A percentile compares a stretch with the other conserved stretches of the same genome.
Conservation (phyloP, 2,113 vertebrate genomes). For the Mola mola region DNA sequence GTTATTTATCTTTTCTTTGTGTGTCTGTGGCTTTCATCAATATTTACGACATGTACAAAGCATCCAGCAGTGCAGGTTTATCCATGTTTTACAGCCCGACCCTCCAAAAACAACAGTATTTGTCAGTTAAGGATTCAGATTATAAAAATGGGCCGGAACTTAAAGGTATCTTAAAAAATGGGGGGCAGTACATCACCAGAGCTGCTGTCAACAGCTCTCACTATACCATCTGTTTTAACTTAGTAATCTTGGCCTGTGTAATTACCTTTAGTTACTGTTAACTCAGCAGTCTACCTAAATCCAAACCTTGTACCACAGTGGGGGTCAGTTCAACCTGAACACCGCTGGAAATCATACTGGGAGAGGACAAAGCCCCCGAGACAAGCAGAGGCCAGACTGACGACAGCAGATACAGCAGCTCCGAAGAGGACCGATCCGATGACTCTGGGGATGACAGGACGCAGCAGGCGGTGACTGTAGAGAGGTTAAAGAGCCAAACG, state of each 20-base stretch:
- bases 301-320: background rate
- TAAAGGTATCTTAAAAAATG: too few relatives aligned
- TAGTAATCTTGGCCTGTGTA: too few relatives aligned
- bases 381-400: background rate
- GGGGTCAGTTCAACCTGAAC: background rate
- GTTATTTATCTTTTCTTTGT: background rate
- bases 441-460: background rate
- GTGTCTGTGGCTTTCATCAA: background rate
- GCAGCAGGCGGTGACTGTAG: background rate
- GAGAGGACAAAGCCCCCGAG: background rate
- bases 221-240: too few relatives aligned
- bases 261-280: too few relatives aligned
- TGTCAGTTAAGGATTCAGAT: background rate
- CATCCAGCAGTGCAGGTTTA: too few relatives aligned
- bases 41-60: conserved; percentile 8
- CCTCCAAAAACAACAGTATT: too few relatives aligned
- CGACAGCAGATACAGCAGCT: background rate
- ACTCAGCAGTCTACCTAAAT: background rate
- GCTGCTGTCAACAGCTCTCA: too few relatives aligned
- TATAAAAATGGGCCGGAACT: background rate
- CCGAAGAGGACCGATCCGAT: background rate
- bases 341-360: background rate
- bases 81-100: too few relatives aligned
- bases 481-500: background rate
- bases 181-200: too few relatives aligned